Base-by-base conservation (phyloP, 1,140 invertebrate species). In the Panagrolaimus sp. region DNA sequence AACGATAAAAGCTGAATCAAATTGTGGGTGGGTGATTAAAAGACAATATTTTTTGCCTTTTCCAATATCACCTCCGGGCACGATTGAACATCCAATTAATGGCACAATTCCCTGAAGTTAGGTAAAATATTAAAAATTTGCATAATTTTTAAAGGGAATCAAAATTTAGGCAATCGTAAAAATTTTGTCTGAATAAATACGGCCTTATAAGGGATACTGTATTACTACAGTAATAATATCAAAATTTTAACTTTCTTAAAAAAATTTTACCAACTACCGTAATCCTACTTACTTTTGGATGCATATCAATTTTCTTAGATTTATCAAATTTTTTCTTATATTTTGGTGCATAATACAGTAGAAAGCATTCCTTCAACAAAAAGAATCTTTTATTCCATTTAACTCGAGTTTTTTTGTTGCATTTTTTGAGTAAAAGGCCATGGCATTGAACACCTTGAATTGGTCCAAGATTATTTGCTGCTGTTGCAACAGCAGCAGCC, bases 331-430 rank as follows among this genome's bases (percentile, higher is more conserved):
- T 65, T 43, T 76, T 73, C 73, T 75, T 69, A 46, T 47, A 69
- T 28, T 68, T 68, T 2, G 69, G 65, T 10, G 71, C 17, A 66
- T 77, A 77, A 55, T 77, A 77, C 12, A 77, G 73, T 12, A 77
- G 55, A 45, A 77, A 77, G 43, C 76, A 76, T 58, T 77, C 76
- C 55, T 77, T 77, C 5, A 77, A 48, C 1, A 77, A 58, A 66
- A 77, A 77, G 66, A 77, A 77, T 21, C 75, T 55, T 48, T 77
- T 77, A 15, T 71, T 68, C 76, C 76, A 77, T 32, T 72, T 77
- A 26, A 67, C 12, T 4, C 75, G 73, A 63, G 72, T 77, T 65
- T 77, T 77, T 38, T 70, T 63, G 17, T 77, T 77, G 75, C 72
- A 74, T 46, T 77, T 77, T 52, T 77, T 77, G 1, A 76, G 24